Evolutionary conservation across 2,888 invertebrate genomes (phyloP).

Genomic region (Ormyrus rosae): DNA sequence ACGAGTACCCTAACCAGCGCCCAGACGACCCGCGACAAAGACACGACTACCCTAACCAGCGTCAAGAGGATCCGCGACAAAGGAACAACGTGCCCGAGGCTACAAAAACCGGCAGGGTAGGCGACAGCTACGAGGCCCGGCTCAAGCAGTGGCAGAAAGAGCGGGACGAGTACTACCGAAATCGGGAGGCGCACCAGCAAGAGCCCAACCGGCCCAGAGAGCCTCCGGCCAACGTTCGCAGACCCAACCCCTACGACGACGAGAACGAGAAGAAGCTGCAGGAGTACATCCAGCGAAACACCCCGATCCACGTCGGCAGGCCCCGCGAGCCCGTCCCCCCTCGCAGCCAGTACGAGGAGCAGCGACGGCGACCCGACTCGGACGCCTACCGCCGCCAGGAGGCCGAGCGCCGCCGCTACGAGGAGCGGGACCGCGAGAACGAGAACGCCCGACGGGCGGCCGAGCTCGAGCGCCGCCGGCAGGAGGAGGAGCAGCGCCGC

Average conservation of each 20-base stretch:
- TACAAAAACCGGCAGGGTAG: background rate
- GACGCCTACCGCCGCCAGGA: background rate
- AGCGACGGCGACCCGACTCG: background rate
- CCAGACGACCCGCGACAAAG: background rate
- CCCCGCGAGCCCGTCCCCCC: background rate
- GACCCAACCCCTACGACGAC: background rate
- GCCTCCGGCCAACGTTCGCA: background rate
- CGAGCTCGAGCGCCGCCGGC: background rate
- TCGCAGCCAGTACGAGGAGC: background rate
- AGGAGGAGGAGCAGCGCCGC: slow-evolving; percentile 11
- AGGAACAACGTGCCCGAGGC: background rate
- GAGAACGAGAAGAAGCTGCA: slow-evolving; percentile 63
- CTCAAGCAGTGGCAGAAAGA: slow-evolving; percentile 22
- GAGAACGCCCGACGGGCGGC: slow-evolving; percentile 1
- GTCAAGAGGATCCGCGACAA: background rate
- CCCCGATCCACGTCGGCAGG: slow-evolving; percentile 58
- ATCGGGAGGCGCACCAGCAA: slow-evolving; percentile 1
- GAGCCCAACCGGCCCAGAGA: slow-evolving; percentile 6
- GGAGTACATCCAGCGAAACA: slow-evolving; percentile 67
- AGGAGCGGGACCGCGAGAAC: slow-evolving; percentile 4
- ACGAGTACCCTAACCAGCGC: no score
- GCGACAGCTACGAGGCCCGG: slow-evolving; percentile 37
- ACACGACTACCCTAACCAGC: no score
- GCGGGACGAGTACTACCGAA: slow-evolving; percentile 40
- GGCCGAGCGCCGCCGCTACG: background rate